Evolutionary conservation across 1,140 invertebrate species (phyloP), one percentile per base, ranked within the genome.

Genomic region (Drosophila lini): DNA sequence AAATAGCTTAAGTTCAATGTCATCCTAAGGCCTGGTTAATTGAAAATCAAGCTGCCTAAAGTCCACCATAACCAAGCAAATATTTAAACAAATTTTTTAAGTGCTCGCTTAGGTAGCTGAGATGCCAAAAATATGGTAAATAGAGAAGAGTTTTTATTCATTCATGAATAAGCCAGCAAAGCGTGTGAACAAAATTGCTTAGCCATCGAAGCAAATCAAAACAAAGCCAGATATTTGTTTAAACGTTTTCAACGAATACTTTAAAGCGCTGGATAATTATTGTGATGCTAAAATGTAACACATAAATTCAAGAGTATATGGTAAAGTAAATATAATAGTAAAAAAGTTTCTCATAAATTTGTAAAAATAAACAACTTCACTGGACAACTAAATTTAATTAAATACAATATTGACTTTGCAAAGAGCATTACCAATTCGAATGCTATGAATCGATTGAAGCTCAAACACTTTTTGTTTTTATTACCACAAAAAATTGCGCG

Each of bases 141-240:
- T 63, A 74, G 42, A 69, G 40, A 42, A 57, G 58, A 61, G 32
- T 57, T 47, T 47, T 47, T 25, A 47, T 47, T 56, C 78, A 84
- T 82, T 88, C 57, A 88, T 76, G 53, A 63, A 36, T 50, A 48
- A 65, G 61, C 47, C 58, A 63, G 34, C 47, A 58, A 65, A 59
- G 65, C 82, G 82, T 88, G 82, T 86, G 82, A 86, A 86, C 74
- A 61, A 75, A 57, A 75, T 64, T 75, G 52, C 48, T 48, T 76
- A 10, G 52, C 56, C 65, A 74, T 58, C 68, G 62, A 64, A 48
- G 78, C 75, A 38, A 69, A 61, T 81, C 82, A 31, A 86, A 86
- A 85, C 82, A 85, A 73, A 55, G 83, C 65, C 52, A 48, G 16
- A 36, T 34, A 75, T 81, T 79, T 85, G 82, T 86, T 73, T 19